Evolutionary conservation across 2,797 vertebrate genomes (phyloP).

Genomic region (Coracias cyanogaster): DNA sequence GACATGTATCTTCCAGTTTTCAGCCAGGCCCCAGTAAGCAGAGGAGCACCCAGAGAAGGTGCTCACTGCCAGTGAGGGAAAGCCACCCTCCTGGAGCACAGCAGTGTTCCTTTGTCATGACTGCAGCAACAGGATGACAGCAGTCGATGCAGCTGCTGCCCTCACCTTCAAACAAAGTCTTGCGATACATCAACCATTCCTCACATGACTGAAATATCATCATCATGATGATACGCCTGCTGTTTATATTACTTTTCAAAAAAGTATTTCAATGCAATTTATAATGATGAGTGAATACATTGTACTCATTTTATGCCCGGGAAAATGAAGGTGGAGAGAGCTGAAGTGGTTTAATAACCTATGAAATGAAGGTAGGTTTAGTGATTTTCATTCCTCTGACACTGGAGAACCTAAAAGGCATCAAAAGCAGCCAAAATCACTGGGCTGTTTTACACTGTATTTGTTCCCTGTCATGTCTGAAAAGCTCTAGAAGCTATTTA

Average conservation of each 20-base stretch:
- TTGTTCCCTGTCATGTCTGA: not conserved
- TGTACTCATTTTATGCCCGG: not conserved
- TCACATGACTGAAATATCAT: not conserved
- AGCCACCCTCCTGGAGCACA: not conserved
- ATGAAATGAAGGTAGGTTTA: not conserved
- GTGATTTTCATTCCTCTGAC: not conserved
- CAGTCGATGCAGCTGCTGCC: not conserved
- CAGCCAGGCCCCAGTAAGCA: not conserved
- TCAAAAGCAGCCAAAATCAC: not conserved
- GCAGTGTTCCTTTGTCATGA: not conserved
- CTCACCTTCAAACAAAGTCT: not conserved
- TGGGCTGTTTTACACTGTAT: not conserved
- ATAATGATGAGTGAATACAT: not conserved
- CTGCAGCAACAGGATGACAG: not conserved
- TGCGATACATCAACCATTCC: not conserved
- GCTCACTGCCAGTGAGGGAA: not conserved
- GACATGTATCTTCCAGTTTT: too few relatives aligned
- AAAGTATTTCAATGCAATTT: not conserved
- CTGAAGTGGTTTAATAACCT: not conserved
- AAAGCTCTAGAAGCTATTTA: constrained; percentile 40
- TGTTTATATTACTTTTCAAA: not conserved
- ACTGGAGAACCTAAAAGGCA: not conserved
- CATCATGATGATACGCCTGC: not conserved
- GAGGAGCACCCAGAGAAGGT: not conserved
- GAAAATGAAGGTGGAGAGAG: not conserved